Percentiles rank a stretch among this genome's conserved stretches.
Conservation (phyloP, 2,888 invertebrate genomes). For the Troides helena region DNA sequence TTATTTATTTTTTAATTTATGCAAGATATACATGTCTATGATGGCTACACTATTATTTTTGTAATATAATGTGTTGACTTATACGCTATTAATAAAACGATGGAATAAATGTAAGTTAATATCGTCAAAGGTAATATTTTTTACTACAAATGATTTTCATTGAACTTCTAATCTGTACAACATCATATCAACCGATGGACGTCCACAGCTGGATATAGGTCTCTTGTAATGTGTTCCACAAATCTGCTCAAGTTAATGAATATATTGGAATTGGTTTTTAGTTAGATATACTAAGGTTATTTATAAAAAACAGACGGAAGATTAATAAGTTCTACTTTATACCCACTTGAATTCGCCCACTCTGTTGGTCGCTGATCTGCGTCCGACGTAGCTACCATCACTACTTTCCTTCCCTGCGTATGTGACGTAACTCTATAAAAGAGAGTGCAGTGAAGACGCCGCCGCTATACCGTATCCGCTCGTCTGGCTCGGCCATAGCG, state of each 20-base stretch:
- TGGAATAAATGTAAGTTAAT: too few species aligned
- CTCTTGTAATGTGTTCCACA: too few species aligned
- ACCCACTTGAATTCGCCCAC: not conserved
- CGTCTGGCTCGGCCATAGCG: constrained; percentile 75
- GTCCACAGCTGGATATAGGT: too few species aligned
- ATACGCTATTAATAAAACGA: too few species aligned
- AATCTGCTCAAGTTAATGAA: not conserved
- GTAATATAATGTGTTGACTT: too few species aligned
- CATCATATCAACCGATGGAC: too few species aligned
- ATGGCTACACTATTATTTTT: too few species aligned
- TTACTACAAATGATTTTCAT: too few species aligned
- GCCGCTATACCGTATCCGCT: constrained; percentile 79
- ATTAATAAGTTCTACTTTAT: constrained; percentile 22
- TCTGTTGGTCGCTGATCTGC: constrained; percentile 65
- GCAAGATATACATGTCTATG: too few species aligned
- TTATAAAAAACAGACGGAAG: not conserved
- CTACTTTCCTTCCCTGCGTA: constrained; percentile 78
- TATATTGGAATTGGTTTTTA: not conserved
- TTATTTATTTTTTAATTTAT: too few species aligned
- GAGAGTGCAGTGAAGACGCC: constrained; percentile 75
- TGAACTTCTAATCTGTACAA: too few species aligned
- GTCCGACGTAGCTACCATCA: constrained; percentile 65
- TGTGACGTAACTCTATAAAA: constrained; percentile 81
- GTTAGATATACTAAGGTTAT: not conserved
- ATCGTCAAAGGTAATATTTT: too few species aligned